Percentiles rank a stretch among this genome's conserved stretches.
Conservation (phyloP, 2,113 vertebrate species). For the Archilochus colubris region DNA sequence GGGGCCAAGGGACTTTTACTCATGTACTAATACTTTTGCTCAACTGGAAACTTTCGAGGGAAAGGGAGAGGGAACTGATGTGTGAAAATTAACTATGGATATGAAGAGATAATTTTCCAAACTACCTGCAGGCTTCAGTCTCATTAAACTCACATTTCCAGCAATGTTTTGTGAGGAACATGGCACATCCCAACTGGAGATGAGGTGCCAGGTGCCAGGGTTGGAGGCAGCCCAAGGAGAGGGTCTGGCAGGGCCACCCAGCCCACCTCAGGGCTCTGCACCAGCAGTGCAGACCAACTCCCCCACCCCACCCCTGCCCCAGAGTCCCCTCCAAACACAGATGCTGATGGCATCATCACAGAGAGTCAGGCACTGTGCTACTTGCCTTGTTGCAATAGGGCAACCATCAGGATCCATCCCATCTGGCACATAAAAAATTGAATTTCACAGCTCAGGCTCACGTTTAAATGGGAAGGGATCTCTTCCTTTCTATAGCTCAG, state of each 20-base stretch:
- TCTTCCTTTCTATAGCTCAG: neutral
- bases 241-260: neutral
- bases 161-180: neutral
- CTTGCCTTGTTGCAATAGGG: neutral
- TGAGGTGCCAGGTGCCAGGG: neutral
- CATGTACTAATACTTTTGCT: neutral
- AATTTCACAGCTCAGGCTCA: neutral
- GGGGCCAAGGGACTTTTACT: neutral
- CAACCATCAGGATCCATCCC: neutral
- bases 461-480: neutral
- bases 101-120: neutral
- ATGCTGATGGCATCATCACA: fast-evolving
- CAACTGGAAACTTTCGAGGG: neutral
- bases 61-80: neutral
- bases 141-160: neutral
- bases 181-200: neutral
- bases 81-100: neutral
- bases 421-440: neutral
- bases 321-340: fast-evolving
- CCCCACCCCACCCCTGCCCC: neutral
- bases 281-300: fast-evolving
- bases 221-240: neutral
- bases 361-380: neutral
- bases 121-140: neutral
- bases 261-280: neutral